phyloP scores from a whole-genome alignment of 1,140 invertebrate species.

The Bombus balteatus region DNA sequence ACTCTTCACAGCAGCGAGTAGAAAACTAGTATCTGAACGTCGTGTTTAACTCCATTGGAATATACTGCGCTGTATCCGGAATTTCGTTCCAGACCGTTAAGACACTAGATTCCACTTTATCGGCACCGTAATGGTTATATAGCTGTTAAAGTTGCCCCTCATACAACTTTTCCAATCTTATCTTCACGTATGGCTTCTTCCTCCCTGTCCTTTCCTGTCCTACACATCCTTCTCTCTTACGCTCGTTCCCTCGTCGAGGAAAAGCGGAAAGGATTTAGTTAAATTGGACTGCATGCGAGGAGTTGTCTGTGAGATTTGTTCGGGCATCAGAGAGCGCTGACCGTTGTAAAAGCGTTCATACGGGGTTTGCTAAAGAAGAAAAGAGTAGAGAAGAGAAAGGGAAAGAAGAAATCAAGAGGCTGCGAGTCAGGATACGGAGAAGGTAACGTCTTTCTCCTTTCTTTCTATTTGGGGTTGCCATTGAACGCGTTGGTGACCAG shows the following conservation, averaged over 20 bases:
- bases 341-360: slow-evolving; percentile 70
- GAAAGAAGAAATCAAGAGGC: not conserved
- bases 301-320: slow-evolving; percentile 74
- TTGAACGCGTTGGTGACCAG: slow-evolving; percentile 69
- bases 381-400: slow-evolving; percentile 27
- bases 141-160: slow-evolving; percentile 82
- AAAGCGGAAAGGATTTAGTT: slow-evolving; percentile 81
- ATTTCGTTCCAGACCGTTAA: slow-evolving; percentile 80
- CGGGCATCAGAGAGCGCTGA: slow-evolving; percentile 73
- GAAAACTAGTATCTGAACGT: slow-evolving; percentile 67
- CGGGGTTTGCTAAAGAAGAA: not conserved
- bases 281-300: slow-evolving; percentile 78
- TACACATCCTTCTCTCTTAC: not conserved
- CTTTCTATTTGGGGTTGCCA: slow-evolving; percentile 68
- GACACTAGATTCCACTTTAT: slow-evolving; percentile 82
- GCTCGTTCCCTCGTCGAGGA: slow-evolving; percentile 24
- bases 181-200: slow-evolving; percentile 76
- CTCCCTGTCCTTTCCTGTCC: slow-evolving; percentile 18
- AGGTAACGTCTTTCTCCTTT: slow-evolving; percentile 61
- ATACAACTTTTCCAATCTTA: slow-evolving; percentile 84
- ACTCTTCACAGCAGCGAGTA: slow-evolving; percentile 49
- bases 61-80: slow-evolving; percentile 79
- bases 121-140: slow-evolving; percentile 82
- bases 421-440: slow-evolving; percentile 3
- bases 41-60: slow-evolving; percentile 77